These are phyloP conservation scores for Ceramica pisi DNA, from an alignment of 2,888 invertebrate species.

Conservation along the genomic window DNA sequence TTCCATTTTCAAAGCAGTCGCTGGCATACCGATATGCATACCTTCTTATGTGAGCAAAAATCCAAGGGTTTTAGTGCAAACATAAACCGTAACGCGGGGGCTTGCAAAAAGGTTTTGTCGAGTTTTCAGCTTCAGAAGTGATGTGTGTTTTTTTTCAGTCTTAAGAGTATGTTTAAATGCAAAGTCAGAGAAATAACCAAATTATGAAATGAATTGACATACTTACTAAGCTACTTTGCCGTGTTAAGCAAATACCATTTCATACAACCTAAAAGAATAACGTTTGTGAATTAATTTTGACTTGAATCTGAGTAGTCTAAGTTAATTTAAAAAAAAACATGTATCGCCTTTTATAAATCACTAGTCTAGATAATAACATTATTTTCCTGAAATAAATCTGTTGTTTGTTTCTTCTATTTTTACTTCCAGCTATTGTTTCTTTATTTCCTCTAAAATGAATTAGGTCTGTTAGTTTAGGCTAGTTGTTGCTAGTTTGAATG, in stretches of 20 bases:
- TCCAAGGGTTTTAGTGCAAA: slow-evolving; percentile 32
- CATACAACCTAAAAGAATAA: not conserved
- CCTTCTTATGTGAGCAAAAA: slow-evolving; percentile 30
- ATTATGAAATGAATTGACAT: no score
- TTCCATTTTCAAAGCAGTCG: slow-evolving; percentile 56
- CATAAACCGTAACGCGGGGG: not conserved
- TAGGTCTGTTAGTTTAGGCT: not conserved
- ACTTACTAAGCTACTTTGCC: no score
- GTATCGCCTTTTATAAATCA: no score
- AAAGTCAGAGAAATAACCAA: no score
- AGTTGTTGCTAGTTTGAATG: not conserved
- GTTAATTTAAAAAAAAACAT: no score
- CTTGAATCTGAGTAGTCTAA: no score
- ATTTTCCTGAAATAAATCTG: not conserved
- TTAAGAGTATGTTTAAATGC: not conserved
- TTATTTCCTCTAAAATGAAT: not conserved
- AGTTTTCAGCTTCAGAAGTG: not conserved
- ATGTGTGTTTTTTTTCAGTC: not conserved
- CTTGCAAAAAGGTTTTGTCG: slow-evolving; percentile 4
- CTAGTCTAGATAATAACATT: not conserved
- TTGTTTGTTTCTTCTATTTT: not conserved
- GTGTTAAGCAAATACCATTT: no score
- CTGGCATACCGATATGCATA: slow-evolving; percentile 35
- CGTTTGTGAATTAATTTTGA: no score
- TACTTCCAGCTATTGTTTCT: not conserved